A percentile compares a stretch with the other conserved stretches of the same genome.
phyloP scores from a whole-genome alignment of 2,888 invertebrate genomes.

The Erpobdella octoculata region DNA sequence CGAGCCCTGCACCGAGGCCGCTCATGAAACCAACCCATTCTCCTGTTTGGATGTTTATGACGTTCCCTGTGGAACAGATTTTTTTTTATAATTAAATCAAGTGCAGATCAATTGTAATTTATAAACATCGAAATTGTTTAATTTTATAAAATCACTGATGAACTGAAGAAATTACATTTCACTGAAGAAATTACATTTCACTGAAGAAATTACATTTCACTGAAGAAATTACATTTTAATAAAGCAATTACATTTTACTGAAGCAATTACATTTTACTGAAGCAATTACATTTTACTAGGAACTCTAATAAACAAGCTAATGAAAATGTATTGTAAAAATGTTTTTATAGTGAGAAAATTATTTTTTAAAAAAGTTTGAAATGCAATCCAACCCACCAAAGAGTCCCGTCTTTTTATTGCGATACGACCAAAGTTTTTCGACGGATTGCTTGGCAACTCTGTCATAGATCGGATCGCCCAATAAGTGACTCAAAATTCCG shows the following conservation, averaged over 20 bases:
- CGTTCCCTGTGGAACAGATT: conserved; percentile 54
- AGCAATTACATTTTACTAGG: too few species aligned
- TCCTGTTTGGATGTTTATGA: conserved; percentile 61
- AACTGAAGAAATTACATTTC: neutral
- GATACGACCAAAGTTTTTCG: conserved; percentile 56
- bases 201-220: neutral
- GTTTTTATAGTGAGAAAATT: neutral
- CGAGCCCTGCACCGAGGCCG: conserved; percentile 61
- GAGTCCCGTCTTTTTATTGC: conserved; percentile 58
- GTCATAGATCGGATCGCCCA: conserved; percentile 59
- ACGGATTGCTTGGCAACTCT: conserved; percentile 58
- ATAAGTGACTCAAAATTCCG: conserved; percentile 59
- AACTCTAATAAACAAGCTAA: too few species aligned
- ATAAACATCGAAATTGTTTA: neutral
- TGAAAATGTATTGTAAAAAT: too few species aligned
- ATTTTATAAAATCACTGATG: neutral
- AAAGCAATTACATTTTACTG: too few species aligned
- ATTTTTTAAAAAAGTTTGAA: neutral
- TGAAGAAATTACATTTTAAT: too few species aligned
- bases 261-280: too few species aligned
- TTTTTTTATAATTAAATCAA: neutral
- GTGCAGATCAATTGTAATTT: too few species aligned
- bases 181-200: neutral
- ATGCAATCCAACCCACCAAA: conserved; percentile 51
- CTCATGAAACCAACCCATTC: conserved; percentile 59